Conservation (phyloP, 1,140 invertebrate species). For the Delia radicum region DNA sequence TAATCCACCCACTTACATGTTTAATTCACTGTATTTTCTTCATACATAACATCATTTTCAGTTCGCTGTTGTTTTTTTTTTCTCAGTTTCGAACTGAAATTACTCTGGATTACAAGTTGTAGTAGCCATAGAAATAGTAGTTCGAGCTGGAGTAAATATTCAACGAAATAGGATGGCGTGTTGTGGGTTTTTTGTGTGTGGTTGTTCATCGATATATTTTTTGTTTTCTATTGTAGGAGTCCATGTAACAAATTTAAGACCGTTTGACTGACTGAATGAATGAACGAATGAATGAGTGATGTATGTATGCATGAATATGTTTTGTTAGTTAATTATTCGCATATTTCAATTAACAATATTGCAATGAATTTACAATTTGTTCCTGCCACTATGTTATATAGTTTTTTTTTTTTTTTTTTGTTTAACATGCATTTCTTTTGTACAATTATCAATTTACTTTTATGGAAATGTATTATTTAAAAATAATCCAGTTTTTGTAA, state of each 20-base stretch:
- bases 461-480: background rate
- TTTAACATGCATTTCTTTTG: conserved; percentile 1
- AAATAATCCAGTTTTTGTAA: background rate
- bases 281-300: background rate
- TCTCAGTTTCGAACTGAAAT: background rate
- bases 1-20: conserved; percentile 14
- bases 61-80: background rate
- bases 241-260: background rate
- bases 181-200: background rate
- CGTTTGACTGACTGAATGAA: background rate
- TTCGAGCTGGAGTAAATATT: background rate
- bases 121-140: background rate
- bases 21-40: background rate
- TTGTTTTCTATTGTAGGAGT: background rate
- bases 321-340: conserved; percentile 18
- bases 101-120: background rate
- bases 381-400: conserved; percentile 12
- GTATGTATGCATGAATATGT: background rate
- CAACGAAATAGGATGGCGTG: background rate
- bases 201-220: too few species aligned
- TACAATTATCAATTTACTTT: background rate
- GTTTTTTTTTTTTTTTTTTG: background rate
- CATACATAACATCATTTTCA: background rate
- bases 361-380: conserved; percentile 23
- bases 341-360: conserved; percentile 23